A percentile compares a stretch with the other conserved stretches of the same genome.
phyloP scores from a whole-genome alignment of 2,113 vertebrate species.

The Pycnonotus jocosus region DNA sequence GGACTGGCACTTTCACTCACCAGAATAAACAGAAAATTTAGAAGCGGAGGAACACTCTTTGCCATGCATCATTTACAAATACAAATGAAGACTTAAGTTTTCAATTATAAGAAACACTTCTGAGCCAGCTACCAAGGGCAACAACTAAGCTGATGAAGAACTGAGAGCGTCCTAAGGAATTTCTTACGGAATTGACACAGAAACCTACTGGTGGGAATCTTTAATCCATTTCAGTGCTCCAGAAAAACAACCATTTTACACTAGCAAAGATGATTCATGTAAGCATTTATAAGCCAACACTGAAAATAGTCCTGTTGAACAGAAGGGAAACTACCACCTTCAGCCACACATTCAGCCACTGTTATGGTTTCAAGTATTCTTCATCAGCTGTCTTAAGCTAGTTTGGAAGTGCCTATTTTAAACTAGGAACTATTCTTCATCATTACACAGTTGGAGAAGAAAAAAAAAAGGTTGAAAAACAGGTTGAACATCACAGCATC shows the following conservation, averaged over 20 bases:
- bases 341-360: neutral
- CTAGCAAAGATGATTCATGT: neutral
- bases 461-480: neutral
- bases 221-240: neutral
- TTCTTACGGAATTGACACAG: neutral
- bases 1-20: neutral
- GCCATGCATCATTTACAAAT: neutral
- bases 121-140: neutral
- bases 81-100: constrained; percentile 14
- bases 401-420: neutral
- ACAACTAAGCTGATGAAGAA: neutral
- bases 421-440: neutral
- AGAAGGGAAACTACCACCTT: neutral
- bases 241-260: neutral
- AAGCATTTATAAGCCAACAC: neutral
- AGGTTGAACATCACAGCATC: neutral
- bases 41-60: neutral
- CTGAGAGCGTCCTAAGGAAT: neutral
- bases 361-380: neutral
- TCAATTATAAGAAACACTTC: constrained; percentile 6
- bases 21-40: neutral
- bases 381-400: neutral
- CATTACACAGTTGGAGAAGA: neutral
- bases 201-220: neutral
- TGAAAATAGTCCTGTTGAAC: neutral